Evolutionary conservation across 2,888 invertebrate species (phyloP), one percentile per base, ranked within the genome.

Genomic region (Nomada ruficornis): DNA sequence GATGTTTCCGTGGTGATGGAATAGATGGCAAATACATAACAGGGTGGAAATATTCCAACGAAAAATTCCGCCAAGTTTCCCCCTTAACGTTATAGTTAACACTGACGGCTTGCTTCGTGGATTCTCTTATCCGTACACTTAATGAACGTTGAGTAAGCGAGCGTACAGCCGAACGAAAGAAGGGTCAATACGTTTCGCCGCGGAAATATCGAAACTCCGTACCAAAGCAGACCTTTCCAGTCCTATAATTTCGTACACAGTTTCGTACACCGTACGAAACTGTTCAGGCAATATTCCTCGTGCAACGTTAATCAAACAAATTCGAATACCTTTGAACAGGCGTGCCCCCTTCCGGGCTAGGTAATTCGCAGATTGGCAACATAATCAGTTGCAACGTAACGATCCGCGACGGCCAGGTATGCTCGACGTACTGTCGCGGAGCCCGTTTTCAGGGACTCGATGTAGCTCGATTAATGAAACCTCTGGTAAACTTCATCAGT

Each of bases 341-440:
- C 54, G 57, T 55, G 15, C 44, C 20, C 50, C 11, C 23, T 26
- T 29, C 44, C 20, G 26, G 36, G 20, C 15, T 29, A 26, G 60
- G 71, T 75, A 75, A 72, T 73, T 62, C 60, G 50, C n/a, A 63
- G 18, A 26, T 68, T 47, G 54, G 71, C 44, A 44, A 59, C 70
- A 74, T 85, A 85, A 87, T 86, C 77, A 85, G 36, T 57, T 13
- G 50, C 64, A 44, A 52, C 50, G 65, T 86, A 77, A 87, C 83
- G 77, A 83, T 10, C 83, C 71, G 52, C 68, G 62, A 76, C 52
- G 73, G 60, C 52, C 67, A n/a, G 26, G 18, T 54, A 2, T 10
- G 15, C 13, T 13, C 50, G 29, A 55, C 69, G 67, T 74, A 62
- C 69, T 54, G 20, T 75, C 65, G 86, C 75, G 80, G 74, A 80